A percentile compares a stretch with the other conserved stretches of the same genome.
phyloP scores from a whole-genome alignment of 2,113 vertebrate species.

The Piprites chloris region DNA sequence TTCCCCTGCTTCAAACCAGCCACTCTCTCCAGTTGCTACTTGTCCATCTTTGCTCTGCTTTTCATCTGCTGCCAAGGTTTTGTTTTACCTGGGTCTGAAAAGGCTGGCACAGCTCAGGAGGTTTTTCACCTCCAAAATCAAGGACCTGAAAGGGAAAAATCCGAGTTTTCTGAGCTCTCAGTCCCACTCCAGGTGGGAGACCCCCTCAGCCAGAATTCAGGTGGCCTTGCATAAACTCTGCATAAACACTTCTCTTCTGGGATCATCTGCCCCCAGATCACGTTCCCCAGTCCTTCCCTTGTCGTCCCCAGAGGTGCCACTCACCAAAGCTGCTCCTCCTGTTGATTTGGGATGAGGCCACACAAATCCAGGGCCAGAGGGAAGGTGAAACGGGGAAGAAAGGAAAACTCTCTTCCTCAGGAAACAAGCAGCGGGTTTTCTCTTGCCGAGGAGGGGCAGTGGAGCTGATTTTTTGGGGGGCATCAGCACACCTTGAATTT shows the following conservation, averaged over 20 bases:
- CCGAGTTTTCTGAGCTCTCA: not conserved
- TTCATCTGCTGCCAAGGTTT: conserved; percentile 43
- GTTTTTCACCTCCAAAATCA: not conserved
- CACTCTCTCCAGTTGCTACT: conserved; percentile 10
- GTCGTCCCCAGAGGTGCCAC: not conserved
- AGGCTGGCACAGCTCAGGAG: not conserved
- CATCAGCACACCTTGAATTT: not conserved
- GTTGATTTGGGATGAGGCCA: not conserved
- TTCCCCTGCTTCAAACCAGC: not conserved
- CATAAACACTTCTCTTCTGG: not conserved
- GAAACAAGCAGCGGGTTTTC: not conserved
- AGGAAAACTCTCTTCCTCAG: not conserved
- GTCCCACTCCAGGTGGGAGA: not conserved
- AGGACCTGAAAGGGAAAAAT: not conserved
- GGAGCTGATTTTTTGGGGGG: not conserved
- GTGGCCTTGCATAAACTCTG: not conserved
- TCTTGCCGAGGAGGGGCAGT: not conserved
- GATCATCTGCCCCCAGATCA: not conserved
- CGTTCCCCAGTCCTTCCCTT: not conserved
- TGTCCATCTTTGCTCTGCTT: not conserved
- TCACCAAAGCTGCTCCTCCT: not conserved
- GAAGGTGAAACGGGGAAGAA: not conserved
- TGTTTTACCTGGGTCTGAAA: not conserved
- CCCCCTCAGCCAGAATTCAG: not conserved
- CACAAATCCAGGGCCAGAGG: not conserved